Evolutionary conservation across 2,113 vertebrate genomes (phyloP).

Genomic region (Pionites leucogaster): DNA sequence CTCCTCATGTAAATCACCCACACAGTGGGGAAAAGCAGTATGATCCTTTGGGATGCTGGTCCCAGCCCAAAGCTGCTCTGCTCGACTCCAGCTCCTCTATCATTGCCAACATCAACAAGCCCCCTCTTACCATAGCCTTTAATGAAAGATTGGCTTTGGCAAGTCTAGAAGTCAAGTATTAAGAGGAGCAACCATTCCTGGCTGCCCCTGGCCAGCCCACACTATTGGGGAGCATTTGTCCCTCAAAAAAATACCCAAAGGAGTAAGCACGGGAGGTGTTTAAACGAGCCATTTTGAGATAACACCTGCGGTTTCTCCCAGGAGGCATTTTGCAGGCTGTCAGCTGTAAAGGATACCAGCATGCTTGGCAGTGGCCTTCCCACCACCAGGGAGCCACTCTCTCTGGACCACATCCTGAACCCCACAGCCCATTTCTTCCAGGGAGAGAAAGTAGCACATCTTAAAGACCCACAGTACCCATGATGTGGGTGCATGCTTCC

Average conservation of each 20-base stretch:
- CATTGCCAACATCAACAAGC: not conserved
- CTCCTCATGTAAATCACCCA: not conserved
- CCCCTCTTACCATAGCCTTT: not conserved
- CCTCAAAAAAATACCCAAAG: not conserved
- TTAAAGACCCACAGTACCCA: not conserved
- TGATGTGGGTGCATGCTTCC: not conserved
- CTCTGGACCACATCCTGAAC: accelerated
- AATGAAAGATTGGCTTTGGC: not conserved
- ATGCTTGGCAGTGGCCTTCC: not conserved
- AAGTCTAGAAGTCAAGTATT: not conserved
- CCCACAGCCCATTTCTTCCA: not conserved
- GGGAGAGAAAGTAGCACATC: accelerated
- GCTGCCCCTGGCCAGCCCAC: not conserved
- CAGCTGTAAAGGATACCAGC: not conserved
- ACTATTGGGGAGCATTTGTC: not conserved
- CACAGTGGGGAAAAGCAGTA: not conserved
- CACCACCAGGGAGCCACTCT: not conserved
- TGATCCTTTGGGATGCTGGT: not conserved
- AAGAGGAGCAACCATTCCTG: not conserved
- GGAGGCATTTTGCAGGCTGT: not conserved
- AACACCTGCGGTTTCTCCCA: not conserved
- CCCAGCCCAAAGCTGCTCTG: not conserved
- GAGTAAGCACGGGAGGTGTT: not conserved
- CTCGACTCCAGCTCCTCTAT: not conserved
- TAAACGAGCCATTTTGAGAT: not conserved